Conservation (phyloP, 2,797 vertebrate genomes). For the Hypotaenidia philippensis region DNA sequence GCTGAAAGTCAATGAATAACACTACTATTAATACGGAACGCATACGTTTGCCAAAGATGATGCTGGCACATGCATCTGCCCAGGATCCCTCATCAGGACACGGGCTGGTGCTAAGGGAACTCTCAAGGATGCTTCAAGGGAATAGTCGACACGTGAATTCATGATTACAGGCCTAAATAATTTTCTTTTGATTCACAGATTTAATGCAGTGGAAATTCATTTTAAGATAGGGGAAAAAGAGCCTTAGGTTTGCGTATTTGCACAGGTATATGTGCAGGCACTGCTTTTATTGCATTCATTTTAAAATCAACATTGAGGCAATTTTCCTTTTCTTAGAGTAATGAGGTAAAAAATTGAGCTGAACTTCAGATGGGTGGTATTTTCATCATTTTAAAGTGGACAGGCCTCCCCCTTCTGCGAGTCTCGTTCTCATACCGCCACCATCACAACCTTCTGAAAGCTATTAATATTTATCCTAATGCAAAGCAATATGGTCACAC, state of each 20-base stretch:
- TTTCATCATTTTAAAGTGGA: not conserved
- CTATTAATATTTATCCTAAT: not conserved
- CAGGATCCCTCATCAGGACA: not conserved
- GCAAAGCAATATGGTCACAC: not conserved
- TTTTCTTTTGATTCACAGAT: not conserved
- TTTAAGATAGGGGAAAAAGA: not conserved
- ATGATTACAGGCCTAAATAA: not conserved
- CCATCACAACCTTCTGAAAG: not conserved
- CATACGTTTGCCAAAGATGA: not conserved
- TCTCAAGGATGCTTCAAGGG: not conserved
- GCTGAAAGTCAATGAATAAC: not conserved
- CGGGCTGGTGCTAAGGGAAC: not conserved
- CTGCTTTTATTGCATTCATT: not conserved
- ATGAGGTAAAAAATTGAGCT: not conserved
- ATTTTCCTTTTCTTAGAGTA: not conserved
- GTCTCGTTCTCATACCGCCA: not conserved
- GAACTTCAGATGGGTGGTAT: not conserved
- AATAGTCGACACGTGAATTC: not conserved
- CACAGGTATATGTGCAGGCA: accelerated
- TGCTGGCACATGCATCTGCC: not conserved
- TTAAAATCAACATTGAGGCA: not conserved
- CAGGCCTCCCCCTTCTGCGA: accelerated
- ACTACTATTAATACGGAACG: not conserved
- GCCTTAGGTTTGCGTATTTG: not conserved
- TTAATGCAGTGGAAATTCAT: not conserved